Evolutionary conservation across 2,797 vertebrate genomes (phyloP), one percentile per base, ranked within the genome.

Genomic region (Acanthornis magna): DNA sequence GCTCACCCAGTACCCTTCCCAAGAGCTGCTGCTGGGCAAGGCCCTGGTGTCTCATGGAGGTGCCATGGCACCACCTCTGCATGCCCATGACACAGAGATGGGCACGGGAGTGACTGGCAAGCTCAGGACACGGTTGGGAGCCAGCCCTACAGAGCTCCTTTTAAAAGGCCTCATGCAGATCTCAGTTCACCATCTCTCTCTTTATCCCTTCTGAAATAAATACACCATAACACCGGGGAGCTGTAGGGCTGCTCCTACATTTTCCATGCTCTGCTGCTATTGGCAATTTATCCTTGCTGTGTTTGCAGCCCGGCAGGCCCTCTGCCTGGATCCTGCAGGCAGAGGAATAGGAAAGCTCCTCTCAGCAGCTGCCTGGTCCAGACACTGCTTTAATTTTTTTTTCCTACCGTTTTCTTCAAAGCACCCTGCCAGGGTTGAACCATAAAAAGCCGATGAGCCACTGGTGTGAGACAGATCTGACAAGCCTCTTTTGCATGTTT

Each of bases 11-110:
- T 16, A 62, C 8, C 23, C 42, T 10, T 36, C 48, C 63, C 1
- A 7, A 55, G 11, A 82, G 66, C 6, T 55, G 63, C 60, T 66
- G 63, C 22, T 55, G 54, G 26, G 27, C 0, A 0, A 67, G 3
- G 32, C 27, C 79, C 40, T 62, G 4, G 26, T 11, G 66, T 62
- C 25, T 26, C 47, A 45, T 7, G 22, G 61, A 57, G 21, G 13
- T 9, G 26, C 42, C 57, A 71, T 4, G 27, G 81, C 66, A 60
- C 16, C 0, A 3, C 13, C 66, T 67, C 73, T 29, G 34, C 38
- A 22, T 8, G 16, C 19, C 30, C 2, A 1, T 0, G 1, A 55
- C 73, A 50, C 0, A 4, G 65, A 50, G 43, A 48, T 0, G 0
- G 48, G 14, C 0, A 5, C 8, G 8, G 3, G 5, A 19, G 12